Evolutionary conservation across 2,113 vertebrate genomes (phyloP), one percentile per base, ranked within the genome.

Genomic region (Cololabis saira): DNA sequence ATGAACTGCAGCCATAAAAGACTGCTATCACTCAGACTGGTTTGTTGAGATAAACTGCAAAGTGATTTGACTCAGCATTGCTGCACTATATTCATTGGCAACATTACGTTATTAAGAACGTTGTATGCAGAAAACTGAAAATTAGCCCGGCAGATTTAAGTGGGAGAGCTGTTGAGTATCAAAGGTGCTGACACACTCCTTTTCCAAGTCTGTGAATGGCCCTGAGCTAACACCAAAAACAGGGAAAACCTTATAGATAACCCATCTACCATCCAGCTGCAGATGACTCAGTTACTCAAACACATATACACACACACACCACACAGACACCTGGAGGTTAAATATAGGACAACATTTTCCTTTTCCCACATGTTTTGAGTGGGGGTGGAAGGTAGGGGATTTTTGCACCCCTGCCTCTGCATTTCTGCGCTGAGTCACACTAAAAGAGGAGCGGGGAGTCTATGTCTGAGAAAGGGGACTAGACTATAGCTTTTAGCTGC

Each of bases 321-420:
- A 69, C 65, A 74, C 78, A 84, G 69, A 89, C 89, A 90, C 90
- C 84, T 81, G 84, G 81, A 83, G 84, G 87, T 93, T 93, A 94
- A 93, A 94, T 89, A 88, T 91, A 95, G 93, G 92, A 87, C 78
- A 64, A 81, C 21, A 77, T 82, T 93, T 82, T 78, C 72, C 84
- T 87, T 89, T 91, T 91, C 91, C 91, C 92, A 86, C 71, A 72
- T 66, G 87, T 79, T 87, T 55, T 74, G 33, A 84, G 86, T 66
- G 66, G 79, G 83, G 63, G 83, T 50, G 73, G 68, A 76, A 81
- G 74, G 67, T 75, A 82, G 67, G 27, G 72, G 82, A 89, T 87
- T 86, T 87, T 89, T 90, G 87, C 83, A 71, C 89, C 89, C 85
- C 71, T 92, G 92, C 91, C 86, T 92, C 77, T 75, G 33, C 72